These are phyloP conservation scores for Steinernema carpocapsae DNA, from an alignment of 2,888 invertebrate genomes.

Conservation along the genomic window DNA sequence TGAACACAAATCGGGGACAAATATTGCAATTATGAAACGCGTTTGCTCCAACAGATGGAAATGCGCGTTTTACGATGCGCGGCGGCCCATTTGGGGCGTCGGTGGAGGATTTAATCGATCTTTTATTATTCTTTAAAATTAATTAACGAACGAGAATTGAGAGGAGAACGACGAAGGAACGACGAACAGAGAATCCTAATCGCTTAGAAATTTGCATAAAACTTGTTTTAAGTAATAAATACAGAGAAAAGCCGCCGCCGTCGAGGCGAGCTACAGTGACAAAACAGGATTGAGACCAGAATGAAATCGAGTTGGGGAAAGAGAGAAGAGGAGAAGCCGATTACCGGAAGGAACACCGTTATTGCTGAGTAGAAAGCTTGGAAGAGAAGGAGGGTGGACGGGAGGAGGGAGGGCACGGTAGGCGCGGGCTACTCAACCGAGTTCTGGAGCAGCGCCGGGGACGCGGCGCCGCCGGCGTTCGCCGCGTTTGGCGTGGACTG, in stretches of 20 bases:
- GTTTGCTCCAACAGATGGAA: neutral
- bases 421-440: constrained; percentile 20
- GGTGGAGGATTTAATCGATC: neutral
- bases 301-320: constrained; percentile 15
- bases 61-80: constrained; percentile 3
- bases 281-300: constrained; percentile 13
- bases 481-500: neutral
- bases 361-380: constrained; percentile 33
- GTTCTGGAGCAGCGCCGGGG: constrained; percentile 33
- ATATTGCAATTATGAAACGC: constrained; percentile 5
- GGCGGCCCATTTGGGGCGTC: constrained; percentile 7
- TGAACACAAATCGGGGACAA: neutral
- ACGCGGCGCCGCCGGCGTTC: constrained; percentile 13
- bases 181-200: constrained; percentile 22
- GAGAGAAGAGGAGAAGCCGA: constrained; percentile 23
- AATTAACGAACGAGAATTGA: neutral
- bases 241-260: constrained; percentile 18
- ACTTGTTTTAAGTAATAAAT: constrained; percentile 23
- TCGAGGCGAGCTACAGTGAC: constrained; percentile 6
- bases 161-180: neutral
- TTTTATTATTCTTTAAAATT: constrained; percentile 14
- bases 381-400: neutral
- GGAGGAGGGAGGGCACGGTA: constrained; percentile 24
- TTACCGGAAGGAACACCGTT: constrained; percentile 34
- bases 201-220: constrained; percentile 35